Evolutionary conservation across 2,797 vertebrate genomes (phyloP), one percentile per base, ranked within the genome.

Genomic region (Nannoperca australis): DNA sequence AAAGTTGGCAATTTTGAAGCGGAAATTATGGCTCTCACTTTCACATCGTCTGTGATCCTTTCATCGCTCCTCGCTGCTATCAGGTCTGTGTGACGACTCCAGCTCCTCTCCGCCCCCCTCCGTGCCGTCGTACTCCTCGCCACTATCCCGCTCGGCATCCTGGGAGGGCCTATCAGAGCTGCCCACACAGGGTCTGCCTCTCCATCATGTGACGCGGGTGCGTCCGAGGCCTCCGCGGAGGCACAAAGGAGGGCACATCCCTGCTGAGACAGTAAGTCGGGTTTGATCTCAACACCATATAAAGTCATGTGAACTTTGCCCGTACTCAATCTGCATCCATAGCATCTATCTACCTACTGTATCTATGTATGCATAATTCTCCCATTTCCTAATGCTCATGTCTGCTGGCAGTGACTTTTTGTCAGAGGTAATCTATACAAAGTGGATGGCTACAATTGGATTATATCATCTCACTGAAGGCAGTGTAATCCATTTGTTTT

Each of bases 161-260:
- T 96, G 96, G 91, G 96, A 97, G 88, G 95, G 94, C 40, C 90
- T 97, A 50, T 93, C 95, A 0, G 95, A 96, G 82, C 91, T 97
- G 83, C 96, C 96, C 5, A 97, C 96, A 1, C 96, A 96, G n/a
- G 96, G 96, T 50, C 89, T 94, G 82, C 96, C 96, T 45, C 95
- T 97, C 50, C 94, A 94, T 80, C 96, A 97, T 47, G 95, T 94
- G 85, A 97, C 96, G 1, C 93, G 96, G 13, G 94, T 95, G 70
- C 91, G 96, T 18, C 96, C 96, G 0, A 92, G 96, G 51, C 95
- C 96, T 4, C 96, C 96, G 0, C 91, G 96, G 68, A 95, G 92
- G 12, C 94, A 96, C 82, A 94, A 92, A 72, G 95, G 93, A 62
- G 95, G 81, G 56, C 94, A 91, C 74, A 67, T 91, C 70, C 88